These are phyloP conservation scores for Fistularia tabacaria DNA, from an alignment of 2,797 vertebrate genomes.

Conservation along the genomic window DNA sequence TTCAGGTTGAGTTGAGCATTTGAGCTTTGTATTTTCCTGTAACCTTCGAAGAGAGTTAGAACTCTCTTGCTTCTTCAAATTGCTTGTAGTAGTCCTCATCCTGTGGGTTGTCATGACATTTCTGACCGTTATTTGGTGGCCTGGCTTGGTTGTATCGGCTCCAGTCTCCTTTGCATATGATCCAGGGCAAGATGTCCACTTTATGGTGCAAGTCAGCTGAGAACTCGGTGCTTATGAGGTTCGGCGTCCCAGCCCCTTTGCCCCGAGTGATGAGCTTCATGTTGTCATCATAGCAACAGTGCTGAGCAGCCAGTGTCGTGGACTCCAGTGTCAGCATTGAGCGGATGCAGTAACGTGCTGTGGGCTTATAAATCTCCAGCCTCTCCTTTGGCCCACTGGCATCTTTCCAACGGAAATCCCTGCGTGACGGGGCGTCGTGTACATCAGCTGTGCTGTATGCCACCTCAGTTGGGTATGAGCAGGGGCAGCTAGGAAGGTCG, in stretches of 20 bases:
- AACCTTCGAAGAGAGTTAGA: conserved; percentile 37
- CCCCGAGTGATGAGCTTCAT: conserved; percentile 88
- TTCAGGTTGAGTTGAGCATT: conserved; percentile 37
- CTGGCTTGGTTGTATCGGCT: conserved; percentile 87
- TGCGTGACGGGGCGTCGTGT: conserved; percentile 73
- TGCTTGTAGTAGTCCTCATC: conserved; percentile 88
- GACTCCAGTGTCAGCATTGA: conserved; percentile 88
- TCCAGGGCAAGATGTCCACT: conserved; percentile 92
- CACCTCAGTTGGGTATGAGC: conserved; percentile 86
- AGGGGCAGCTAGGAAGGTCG: conserved; percentile 92
- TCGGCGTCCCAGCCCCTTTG: conserved; percentile 86
- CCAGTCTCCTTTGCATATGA: conserved; percentile 96
- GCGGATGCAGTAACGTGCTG: conserved; percentile 87
- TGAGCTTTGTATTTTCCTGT: conserved; percentile 20
- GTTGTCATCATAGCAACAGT: conserved; percentile 88
- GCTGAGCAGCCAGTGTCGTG: conserved; percentile 88
- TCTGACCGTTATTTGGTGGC: conserved; percentile 88
- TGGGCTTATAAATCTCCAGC: conserved; percentile 92
- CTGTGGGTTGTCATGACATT: conserved; percentile 80
- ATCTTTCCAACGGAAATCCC: conserved; percentile 87
- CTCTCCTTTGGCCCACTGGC: conserved; percentile 88
- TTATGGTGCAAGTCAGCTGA: conserved; percentile 94
- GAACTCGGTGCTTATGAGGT: conserved; percentile 92
- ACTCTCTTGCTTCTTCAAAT: conserved; percentile 90
- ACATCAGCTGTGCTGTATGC: conserved; percentile 83